Base-by-base conservation (phyloP, 2,888 invertebrate genomes). In the Lasioglossum figueresi region DNA sequence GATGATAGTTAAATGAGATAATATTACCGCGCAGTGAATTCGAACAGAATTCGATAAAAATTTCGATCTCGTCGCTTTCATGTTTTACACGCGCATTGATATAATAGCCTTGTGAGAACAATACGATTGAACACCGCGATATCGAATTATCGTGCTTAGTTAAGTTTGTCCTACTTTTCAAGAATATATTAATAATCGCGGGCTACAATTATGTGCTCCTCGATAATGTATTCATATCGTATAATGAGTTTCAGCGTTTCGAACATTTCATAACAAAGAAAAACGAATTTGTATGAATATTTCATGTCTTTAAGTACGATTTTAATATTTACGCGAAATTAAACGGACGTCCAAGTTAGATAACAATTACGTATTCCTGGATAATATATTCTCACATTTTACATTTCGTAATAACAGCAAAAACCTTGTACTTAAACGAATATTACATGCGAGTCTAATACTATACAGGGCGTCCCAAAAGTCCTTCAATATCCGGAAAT, bases 141-240 rank as follows among this genome's bases (percentile, higher is more conserved):
- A 34, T 68, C 66, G 66, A 19, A 68, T 68, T 68, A 68, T 37
- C 34, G 8, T 4, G 66, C 66, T 68, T 68, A 37, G 37, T 68
- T 37, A 37, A 68, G 4, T 19, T 34, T 19, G 34, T 34, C 66
- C 66, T 37, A 68, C 34, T 68, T 68, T 68, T 10, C 34, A 68
- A 37, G 34, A 68, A 37, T 37, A 34, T 37, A 37, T 68, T 68
- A 68, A 68, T 34, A 68, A 68, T 68, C 34, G 10, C 34, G 23
- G 0, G 19, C 4, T 10, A 37, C 19, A 23, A 68, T 37, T 10
- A 68, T 68, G 34, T 23, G 19, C 10, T 8, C 34, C 19, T 10
- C 16, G 3, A 4, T 34, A 34, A 68, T 10, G 23, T 37, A 34
- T 34, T 23, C 8, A 10, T 68, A 10, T 34, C 37, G 66, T 19